Conservation (phyloP, 53 echinoderm and acorn worm species). For the Temnopleurus reevesii region DNA sequence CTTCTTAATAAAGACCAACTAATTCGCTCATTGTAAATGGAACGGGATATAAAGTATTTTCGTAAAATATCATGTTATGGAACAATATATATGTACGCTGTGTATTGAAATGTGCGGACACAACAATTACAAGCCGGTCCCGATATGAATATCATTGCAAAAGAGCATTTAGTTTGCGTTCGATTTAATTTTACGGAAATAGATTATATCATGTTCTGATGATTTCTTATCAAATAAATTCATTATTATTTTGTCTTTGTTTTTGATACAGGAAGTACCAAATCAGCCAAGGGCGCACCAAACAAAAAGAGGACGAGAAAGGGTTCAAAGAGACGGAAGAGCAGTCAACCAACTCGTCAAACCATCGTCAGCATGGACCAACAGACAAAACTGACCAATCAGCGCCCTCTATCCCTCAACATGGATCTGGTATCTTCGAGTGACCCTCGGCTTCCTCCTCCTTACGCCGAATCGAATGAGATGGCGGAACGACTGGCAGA, state of each 20-base stretch:
- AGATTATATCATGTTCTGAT: no score
- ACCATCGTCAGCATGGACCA: constrained; percentile 62
- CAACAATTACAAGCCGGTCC: no score
- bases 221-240: no score
- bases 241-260: background rate
- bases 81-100: no score
- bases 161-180: no score
- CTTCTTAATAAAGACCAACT: no score
- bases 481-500: constrained; percentile 76
- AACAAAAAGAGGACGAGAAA: constrained; percentile 54
- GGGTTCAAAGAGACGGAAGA: constrained; percentile 40
- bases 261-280: background rate
- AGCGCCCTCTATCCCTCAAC: constrained; percentile 85
- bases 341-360: constrained; percentile 27
- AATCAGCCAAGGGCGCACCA: background rate
- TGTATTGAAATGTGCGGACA: no score
- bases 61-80: no score
- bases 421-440: constrained; percentile 72
- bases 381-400: constrained; percentile 54
- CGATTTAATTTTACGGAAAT: no score
- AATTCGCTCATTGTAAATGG: no score
- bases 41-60: no score
- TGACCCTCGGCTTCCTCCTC: constrained; percentile 74
- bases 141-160: no score
- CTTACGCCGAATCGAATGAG: constrained; percentile 89